Evolutionary conservation across 2,797 vertebrate species (phyloP), one percentile per base, ranked within the genome.

Genomic region (Benthosema pterotum): DNA sequence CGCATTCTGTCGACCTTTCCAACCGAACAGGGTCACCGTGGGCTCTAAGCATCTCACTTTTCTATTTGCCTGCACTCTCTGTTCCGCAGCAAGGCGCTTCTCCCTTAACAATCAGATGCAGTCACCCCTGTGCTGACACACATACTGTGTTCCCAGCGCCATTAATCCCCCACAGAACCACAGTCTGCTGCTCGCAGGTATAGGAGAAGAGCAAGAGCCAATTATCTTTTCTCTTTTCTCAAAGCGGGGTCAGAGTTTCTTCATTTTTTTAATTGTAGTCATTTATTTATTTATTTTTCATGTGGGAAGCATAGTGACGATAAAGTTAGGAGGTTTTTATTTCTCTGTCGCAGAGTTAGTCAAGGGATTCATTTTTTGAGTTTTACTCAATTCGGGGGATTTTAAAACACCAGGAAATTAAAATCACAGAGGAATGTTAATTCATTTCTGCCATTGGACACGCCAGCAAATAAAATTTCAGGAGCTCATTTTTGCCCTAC

Each of bases 1-100:
- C 16, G 22, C 51, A n/a, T 63, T 63, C 48, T 65, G 62, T 64
- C 8, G 14, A 66, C 45, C 57, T 49, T 78, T 70, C 57, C 63
- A 61, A 65, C 66, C 78, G 67, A 69, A 61, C 75, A 60, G 72
- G 66, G 69, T 72, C 63, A 74, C 76, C 74, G 77, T 79, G 72
- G 67, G 61, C 69, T 46, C 32, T 67, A 59, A 68, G 38, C 75
- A 75, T 72, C 63, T 69, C 17, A 13, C 45, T 46, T 32, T 46
- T 15, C 52, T 38, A 38, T 38, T 38, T 38, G 32, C 32, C 32
- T 38, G 32, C 54, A 57, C 13, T 67, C 77, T 77, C 71, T 83
- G 71, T 71, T 8, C 75, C 77, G 78, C 74, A 71, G 77, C 70
- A 79, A 68, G 71, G 15, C 2, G 56, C 65, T 45, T 60, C 71